Conservation (phyloP, 2,888 invertebrate species). For the Gryllus longicercus region DNA sequence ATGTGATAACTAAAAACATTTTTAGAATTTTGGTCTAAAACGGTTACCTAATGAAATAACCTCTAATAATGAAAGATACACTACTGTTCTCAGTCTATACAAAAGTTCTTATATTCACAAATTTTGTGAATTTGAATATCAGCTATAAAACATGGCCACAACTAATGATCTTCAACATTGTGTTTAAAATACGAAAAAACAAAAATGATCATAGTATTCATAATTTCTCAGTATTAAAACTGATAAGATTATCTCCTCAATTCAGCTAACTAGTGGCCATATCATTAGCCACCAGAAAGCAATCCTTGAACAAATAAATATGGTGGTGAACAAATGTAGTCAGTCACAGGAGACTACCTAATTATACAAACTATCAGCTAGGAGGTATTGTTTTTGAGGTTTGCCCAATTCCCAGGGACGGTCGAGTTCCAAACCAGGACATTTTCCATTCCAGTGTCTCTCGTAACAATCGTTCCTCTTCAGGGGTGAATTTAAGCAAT, state of each 20-base stretch:
- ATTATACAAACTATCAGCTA: slow-evolving; percentile 52
- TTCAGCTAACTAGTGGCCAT: not conserved
- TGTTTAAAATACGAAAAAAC: not conserved
- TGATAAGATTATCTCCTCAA: not conserved
- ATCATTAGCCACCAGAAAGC: not conserved
- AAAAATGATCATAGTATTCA: no score
- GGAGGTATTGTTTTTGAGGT: slow-evolving; percentile 56
- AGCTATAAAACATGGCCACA: not conserved
- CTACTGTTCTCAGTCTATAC: not conserved
- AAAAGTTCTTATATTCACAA: not conserved
- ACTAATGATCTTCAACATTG: not conserved
- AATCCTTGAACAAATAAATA: not conserved
- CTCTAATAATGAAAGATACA: not conserved
- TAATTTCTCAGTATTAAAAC: no score
- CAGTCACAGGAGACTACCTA: not conserved
- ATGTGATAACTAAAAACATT: no score
- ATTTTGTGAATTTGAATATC: not conserved
- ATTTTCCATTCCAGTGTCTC: slow-evolving; percentile 73
- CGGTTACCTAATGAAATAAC: not conserved
- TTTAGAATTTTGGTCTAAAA: not conserved
- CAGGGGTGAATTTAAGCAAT: slow-evolving; percentile 74
- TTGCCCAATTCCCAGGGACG: slow-evolving; percentile 50
- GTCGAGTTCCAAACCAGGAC: slow-evolving; percentile 67
- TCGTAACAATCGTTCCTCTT: slow-evolving; percentile 80
- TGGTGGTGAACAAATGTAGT: not conserved